phyloP scores from a whole-genome alignment of 2,888 invertebrate genomes.

The Agonopterix subpropinquella region DNA sequence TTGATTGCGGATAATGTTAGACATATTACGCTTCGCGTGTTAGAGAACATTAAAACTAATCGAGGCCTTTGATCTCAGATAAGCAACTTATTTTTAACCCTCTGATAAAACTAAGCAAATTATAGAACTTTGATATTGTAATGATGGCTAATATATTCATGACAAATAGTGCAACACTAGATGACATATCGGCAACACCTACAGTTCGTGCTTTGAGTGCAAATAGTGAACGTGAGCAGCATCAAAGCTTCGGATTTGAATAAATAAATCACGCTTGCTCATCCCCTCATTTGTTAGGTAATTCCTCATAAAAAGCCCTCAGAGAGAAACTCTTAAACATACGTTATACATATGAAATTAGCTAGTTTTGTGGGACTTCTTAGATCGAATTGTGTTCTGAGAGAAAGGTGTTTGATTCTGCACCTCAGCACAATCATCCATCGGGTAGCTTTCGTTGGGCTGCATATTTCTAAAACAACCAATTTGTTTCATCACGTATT shows the following conservation, averaged over 20 bases:
- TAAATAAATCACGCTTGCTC: constrained; percentile 55
- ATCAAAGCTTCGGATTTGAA: constrained; percentile 53
- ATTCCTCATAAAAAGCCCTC: too few species aligned
- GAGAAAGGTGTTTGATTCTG: constrained; percentile 63
- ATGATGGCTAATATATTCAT: too few species aligned
- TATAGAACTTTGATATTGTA: too few species aligned
- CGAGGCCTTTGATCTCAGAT: too few species aligned
- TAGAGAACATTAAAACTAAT: too few species aligned
- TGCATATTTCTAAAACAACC: constrained; percentile 18
- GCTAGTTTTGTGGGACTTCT: too few species aligned
- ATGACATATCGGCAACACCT: not conserved
- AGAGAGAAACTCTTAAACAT: too few species aligned
- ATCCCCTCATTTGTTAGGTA: constrained; percentile 61
- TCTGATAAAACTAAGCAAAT: too few species aligned
- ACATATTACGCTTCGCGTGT: too few species aligned
- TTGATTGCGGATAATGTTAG: too few species aligned
- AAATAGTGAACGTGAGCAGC: constrained; percentile 11
- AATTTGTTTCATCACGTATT: constrained; percentile 12
- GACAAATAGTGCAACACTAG: not conserved
- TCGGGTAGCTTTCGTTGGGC: constrained; percentile 46
- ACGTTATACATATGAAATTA: too few species aligned
- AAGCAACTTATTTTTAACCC: too few species aligned
- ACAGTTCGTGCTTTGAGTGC: not conserved
- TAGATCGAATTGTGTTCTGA: constrained; percentile 8
- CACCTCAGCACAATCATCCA: constrained; percentile 46